Evolutionary conservation across 1,140 invertebrate species (phyloP).

Genomic region (Caenorhabditis inopinata): DNA sequence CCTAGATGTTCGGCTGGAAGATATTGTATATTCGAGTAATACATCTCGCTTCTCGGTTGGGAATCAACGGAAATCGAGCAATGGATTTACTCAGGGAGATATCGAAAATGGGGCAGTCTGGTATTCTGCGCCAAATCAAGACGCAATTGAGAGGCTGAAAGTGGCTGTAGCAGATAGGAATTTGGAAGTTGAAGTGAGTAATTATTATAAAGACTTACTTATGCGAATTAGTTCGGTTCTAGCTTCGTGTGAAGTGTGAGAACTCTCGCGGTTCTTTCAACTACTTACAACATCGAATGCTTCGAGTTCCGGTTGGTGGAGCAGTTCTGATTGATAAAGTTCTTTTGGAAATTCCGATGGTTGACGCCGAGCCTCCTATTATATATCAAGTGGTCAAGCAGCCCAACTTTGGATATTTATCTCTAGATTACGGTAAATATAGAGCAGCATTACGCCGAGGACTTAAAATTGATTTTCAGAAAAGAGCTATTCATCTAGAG

Average conservation of each 20-base stretch:
- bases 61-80: not conserved
- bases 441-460: not conserved
- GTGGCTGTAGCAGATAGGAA: constrained; percentile 22
- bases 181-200: constrained; percentile 34
- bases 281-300: constrained; percentile 9
- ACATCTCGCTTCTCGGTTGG: not conserved
- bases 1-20: constrained; percentile 52
- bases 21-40: constrained; percentile 46
- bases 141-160: constrained; percentile 21
- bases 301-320: constrained; percentile 35
- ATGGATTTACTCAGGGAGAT: constrained; percentile 19
- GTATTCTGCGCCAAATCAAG: constrained; percentile 26
- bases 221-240: not conserved
- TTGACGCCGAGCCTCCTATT: constrained; percentile 12
- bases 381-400: constrained; percentile 33
- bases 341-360: constrained; percentile 19
- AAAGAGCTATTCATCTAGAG: constrained; percentile 12
- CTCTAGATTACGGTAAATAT: constrained; percentile 34
- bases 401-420: constrained; percentile 42
- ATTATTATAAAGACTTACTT: not conserved
- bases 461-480: constrained; percentile 13
- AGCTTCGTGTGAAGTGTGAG: constrained; percentile 1
- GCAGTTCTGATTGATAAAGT: constrained; percentile 28
- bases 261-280: not conserved
- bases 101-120: constrained; percentile 16